A percentile compares a stretch with the other conserved stretches of the same genome.
Evolutionary conservation across 2,113 vertebrate species (phyloP).

Genomic region (Labeo catla): DNA sequence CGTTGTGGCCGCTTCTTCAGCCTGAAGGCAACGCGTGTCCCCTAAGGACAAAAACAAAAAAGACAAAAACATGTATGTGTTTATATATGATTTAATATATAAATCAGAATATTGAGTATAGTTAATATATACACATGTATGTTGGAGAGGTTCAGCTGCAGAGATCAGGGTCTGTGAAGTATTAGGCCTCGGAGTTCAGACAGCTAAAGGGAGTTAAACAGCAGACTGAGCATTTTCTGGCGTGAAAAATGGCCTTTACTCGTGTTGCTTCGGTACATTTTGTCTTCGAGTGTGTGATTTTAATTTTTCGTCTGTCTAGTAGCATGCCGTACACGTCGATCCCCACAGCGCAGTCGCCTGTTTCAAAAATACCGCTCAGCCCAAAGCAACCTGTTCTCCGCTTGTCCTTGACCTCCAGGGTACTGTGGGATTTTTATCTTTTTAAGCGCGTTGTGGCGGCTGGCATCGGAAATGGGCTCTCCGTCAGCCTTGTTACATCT

Average conservation of each 20-base stretch:
- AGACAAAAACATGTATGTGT: slow-evolving; percentile 69
- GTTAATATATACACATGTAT: slow-evolving; percentile 79
- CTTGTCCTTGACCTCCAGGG: slow-evolving; percentile 34
- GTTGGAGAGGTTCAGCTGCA: slow-evolving; percentile 60
- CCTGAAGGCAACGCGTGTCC: slow-evolving; percentile 40
- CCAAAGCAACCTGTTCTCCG: slow-evolving; percentile 23
- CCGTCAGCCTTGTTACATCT: slow-evolving; percentile 36
- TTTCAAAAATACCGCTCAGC: neutral
- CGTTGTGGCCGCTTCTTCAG: neutral
- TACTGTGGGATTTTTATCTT: neutral
- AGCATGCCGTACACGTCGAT: slow-evolving; percentile 65
- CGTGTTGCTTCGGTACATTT: slow-evolving; percentile 69
- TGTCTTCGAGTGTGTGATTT: slow-evolving; percentile 39
- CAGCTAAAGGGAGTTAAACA: slow-evolving; percentile 36
- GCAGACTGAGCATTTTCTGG: slow-evolving; percentile 55
- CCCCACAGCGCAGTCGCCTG: slow-evolving; percentile 19
- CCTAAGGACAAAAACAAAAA: slow-evolving; percentile 68
- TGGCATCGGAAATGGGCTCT: slow-evolving; percentile 38
- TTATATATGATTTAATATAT: slow-evolving; percentile 81
- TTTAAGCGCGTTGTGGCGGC: neutral
- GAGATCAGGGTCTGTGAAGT: slow-evolving; percentile 8
- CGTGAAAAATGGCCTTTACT: slow-evolving; percentile 62
- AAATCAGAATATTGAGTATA: slow-evolving; percentile 77
- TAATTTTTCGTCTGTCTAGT: slow-evolving; percentile 58
- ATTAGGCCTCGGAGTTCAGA: neutral